Base-by-base conservation (phyloP, 2,113 vertebrate genomes). In the Thymallus thymallus region DNA sequence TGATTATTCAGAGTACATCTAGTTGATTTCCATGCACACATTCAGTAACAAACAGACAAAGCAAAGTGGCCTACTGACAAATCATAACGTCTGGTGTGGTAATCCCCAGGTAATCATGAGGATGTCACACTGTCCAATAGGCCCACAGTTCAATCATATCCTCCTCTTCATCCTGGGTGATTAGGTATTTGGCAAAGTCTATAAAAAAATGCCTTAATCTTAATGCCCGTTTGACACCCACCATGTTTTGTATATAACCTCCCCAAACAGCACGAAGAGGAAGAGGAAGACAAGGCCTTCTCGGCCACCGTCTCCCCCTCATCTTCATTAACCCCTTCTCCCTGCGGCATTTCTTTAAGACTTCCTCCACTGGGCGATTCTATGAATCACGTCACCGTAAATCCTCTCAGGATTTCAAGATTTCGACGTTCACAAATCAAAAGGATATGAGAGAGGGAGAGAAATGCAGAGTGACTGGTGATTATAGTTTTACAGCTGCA, bases 211-310 rank as follows among this genome's bases (percentile, higher is more conserved):
- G 73, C 76, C 41, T 20, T 41, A 32, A 90, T 77, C 75, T 82
- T 90, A 18, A 18, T 69, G 84, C 63, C 82, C 3, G 9, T 86
- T 86, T 22, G 79, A 88, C 79, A 93, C 68, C 16, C 90, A 91
- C 90, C 90, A 93, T 3, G 90, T 23, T 80, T 93, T 93, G 82
- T 90, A 92, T 14, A 4, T 3, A 29, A 51, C 69, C n/a, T 92
- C 91, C 14, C 23, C 76, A 18, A 91, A 0, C 0, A 91, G 0
- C 10, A 90, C 10, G 0, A 92, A 0, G 0, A 89, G 0, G 62
- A 89, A 91, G 56, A 88, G 0, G 3, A 55, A 1, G 14, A 94
- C 45, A 26, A n/a, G n/a, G n/a, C n/a, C n/a, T n/a, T n/a, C n/a
- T n/a, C n/a, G n/a, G n/a, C n/a, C n/a, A n/a, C n/a, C n/a, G n/a